Percentiles rank a stretch among this genome's conserved stretches.
These are phyloP conservation scores for Temnothorax curvispinosus DNA, from an alignment of 1,140 invertebrate genomes.

Conservation along the genomic window DNA sequence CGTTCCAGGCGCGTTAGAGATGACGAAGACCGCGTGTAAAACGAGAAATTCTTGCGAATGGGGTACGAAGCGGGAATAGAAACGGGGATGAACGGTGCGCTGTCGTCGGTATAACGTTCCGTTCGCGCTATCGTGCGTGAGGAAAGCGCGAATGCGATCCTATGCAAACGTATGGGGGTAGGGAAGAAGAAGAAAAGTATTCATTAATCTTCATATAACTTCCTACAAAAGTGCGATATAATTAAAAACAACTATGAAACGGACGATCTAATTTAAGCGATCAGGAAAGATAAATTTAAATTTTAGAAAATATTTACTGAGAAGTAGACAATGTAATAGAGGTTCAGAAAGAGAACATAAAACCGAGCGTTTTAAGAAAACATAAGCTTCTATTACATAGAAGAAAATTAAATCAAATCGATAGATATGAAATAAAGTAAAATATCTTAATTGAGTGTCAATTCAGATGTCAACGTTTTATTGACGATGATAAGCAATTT, in stretches of 20 bases:
- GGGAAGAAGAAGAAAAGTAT: conserved; percentile 74
- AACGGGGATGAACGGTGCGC: conserved; percentile 63
- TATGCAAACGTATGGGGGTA: conserved; percentile 76
- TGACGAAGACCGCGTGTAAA: neutral
- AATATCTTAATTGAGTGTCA: neutral
- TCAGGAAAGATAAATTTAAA: neutral
- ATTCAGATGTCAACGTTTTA: neutral
- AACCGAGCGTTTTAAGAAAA: neutral
- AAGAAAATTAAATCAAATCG: neutral
- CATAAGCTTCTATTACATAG: neutral
- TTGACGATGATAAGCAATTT: conserved; percentile 7
- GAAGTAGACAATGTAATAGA: neutral
- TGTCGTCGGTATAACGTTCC: conserved; percentile 78
- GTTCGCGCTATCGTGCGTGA: conserved; percentile 75
- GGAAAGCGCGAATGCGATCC: conserved; percentile 77
- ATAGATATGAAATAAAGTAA: neutral
- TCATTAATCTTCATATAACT: conserved; percentile 50
- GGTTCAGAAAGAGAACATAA: neutral
- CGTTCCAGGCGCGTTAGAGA: conserved; percentile 24
- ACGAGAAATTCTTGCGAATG: neutral
- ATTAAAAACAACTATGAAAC: neutral
- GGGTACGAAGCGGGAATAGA: conserved; percentile 61
- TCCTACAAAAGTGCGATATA: neutral
- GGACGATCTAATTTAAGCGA: neutral
- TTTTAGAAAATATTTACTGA: neutral